Evolutionary conservation across 2,113 vertebrate species (phyloP).

Genomic region (Phaetusa simplex): DNA sequence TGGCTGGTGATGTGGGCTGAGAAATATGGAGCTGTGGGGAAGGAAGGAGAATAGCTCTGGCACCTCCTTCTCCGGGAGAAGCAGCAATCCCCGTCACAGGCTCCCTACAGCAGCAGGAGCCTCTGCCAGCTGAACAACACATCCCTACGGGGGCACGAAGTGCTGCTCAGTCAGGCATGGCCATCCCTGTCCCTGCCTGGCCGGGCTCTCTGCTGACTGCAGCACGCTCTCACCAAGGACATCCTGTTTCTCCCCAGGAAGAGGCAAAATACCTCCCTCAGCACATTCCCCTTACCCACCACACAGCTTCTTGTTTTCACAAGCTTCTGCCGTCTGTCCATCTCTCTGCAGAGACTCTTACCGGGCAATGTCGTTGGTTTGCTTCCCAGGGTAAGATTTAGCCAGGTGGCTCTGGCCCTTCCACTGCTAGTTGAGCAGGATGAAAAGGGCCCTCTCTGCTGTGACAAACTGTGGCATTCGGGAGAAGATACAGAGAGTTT

Average conservation of each 20-base stretch:
- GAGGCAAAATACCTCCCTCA: slow-evolving; percentile 3
- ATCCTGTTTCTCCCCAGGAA: not conserved
- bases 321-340: not conserved
- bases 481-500: not conserved
- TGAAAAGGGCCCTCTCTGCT: not conserved
- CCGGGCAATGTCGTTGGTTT: not conserved
- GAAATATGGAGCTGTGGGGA: not conserved
- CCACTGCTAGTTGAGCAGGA: not conserved
- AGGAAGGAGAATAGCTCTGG: not conserved
- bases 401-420: not conserved
- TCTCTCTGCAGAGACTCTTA: not conserved
- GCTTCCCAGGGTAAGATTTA: not conserved
- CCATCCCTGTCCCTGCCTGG: slow-evolving; percentile 9
- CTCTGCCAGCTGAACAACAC: slow-evolving; percentile 50
- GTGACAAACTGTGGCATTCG: not conserved
- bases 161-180: slow-evolving; percentile 51
- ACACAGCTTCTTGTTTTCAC: not conserved
- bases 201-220: slow-evolving; percentile 43
- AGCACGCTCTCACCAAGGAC: slow-evolving; percentile 21
- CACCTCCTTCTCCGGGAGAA: not conserved
- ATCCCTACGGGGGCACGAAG: slow-evolving; percentile 27
- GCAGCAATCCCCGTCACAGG: not conserved
- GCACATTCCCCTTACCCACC: not conserved
- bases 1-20: not conserved
- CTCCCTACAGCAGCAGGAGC: slow-evolving; percentile 36